Evolutionary conservation across 2,888 invertebrate genomes (phyloP).

Genomic region (Cylloceria caligata): DNA sequence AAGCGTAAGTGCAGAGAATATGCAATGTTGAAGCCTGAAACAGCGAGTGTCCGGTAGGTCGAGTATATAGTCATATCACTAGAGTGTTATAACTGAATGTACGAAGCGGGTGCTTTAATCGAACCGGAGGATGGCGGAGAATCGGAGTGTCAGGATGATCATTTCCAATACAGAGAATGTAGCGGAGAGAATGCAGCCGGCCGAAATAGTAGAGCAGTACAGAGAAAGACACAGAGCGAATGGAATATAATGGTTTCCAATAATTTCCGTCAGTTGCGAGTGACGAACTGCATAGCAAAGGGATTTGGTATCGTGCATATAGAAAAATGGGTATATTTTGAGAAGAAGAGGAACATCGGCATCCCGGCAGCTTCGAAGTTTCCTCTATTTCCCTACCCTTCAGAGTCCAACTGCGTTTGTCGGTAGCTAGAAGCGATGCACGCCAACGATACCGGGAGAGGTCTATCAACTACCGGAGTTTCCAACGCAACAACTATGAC

Average conservation of each 20-base stretch:
- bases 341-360: background rate
- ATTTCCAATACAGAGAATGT: slow-evolving; percentile 55
- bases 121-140: slow-evolving; percentile 40
- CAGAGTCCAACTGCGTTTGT: background rate
- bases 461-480: slow-evolving; percentile 36
- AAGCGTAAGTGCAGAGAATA: slow-evolving; percentile 47
- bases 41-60: slow-evolving; percentile 22
- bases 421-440: background rate
- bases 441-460: background rate
- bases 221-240: slow-evolving; percentile 20
- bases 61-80: slow-evolving; percentile 19
- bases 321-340: background rate
- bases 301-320: background rate
- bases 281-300: slow-evolving; percentile 40
- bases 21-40: slow-evolving; percentile 32
- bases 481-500: slow-evolving; percentile 26
- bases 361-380: background rate
- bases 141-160: slow-evolving; percentile 32
- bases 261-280: slow-evolving; percentile 53
- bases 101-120: slow-evolving; percentile 50
- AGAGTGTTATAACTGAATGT: slow-evolving; percentile 18
- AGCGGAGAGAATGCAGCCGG: background rate
- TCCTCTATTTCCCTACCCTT: background rate
- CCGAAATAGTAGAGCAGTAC: background rate
- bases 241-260: slow-evolving; percentile 59